Conservation (phyloP, 2,113 vertebrate genomes). For the Myrmophylax atrothorax region DNA sequence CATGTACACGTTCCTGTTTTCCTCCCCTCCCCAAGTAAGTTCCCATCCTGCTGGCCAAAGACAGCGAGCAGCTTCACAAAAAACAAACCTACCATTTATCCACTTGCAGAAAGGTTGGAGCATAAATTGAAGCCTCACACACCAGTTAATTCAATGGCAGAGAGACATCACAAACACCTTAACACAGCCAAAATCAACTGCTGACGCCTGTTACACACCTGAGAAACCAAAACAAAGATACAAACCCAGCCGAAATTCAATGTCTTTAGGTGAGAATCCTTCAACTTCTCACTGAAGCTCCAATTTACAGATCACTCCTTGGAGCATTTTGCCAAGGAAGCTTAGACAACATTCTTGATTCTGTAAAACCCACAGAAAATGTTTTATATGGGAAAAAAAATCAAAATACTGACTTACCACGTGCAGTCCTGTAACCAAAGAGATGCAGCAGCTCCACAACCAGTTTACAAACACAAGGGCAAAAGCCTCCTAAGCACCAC, state of each 20-base stretch:
- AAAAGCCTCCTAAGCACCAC: background rate
- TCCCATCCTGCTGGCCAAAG: background rate
- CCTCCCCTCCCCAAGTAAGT: background rate
- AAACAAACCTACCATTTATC: background rate
- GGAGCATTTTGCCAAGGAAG: background rate
- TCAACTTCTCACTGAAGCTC: background rate
- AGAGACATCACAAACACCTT: background rate
- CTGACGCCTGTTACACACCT: background rate
- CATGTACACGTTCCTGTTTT: accelerated
- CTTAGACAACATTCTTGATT: background rate
- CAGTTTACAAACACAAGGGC: background rate
- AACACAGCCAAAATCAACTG: background rate
- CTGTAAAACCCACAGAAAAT: background rate
- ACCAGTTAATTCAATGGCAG: background rate
- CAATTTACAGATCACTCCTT: background rate
- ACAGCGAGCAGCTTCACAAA: background rate
- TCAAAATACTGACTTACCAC: background rate
- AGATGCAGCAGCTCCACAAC: background rate
- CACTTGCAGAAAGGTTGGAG: background rate
- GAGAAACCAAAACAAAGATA: background rate
- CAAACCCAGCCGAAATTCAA: background rate
- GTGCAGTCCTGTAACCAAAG: background rate
- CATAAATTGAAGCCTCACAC: background rate
- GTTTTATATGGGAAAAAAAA: background rate
- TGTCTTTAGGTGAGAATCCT: background rate